Evolutionary conservation across 2,113 vertebrate species (phyloP).

Genomic region (Manacus vitellinus): DNA sequence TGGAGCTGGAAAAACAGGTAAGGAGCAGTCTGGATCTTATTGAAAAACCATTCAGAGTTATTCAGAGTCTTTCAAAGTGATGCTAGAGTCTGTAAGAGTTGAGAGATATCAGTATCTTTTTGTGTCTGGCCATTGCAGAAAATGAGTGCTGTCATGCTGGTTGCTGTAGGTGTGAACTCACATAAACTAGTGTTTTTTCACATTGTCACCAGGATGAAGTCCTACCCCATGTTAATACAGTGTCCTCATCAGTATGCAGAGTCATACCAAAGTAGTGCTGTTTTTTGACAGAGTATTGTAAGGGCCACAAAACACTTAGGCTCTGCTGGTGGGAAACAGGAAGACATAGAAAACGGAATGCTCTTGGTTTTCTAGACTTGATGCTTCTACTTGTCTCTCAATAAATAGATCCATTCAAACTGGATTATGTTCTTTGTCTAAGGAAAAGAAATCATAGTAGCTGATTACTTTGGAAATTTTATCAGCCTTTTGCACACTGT

Average conservation of each 20-base stretch:
- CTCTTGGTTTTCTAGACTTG: neutral
- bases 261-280: neutral
- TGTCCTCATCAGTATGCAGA: neutral
- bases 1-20: slow-evolving; percentile 97
- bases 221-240: fast-evolving
- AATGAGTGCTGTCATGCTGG: neutral
- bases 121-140: neutral
- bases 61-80: neutral
- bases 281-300: neutral
- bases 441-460: neutral
- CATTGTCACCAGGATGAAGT: neutral
- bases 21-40: neutral
- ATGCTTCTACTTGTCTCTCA: neutral
- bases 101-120: neutral
- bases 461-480: slow-evolving; percentile 1
- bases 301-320: neutral
- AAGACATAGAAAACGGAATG: fast-evolving
- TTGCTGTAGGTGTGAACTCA: neutral
- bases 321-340: neutral
- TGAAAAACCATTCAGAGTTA: neutral
- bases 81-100: neutral
- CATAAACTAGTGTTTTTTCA: neutral
- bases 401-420: neutral
- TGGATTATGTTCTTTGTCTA: neutral
- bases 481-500: neutral